These are phyloP conservation scores for Arctocebus calabarensis DNA, from an alignment of 2,797 vertebrate species.

Conservation along the genomic window DNA sequence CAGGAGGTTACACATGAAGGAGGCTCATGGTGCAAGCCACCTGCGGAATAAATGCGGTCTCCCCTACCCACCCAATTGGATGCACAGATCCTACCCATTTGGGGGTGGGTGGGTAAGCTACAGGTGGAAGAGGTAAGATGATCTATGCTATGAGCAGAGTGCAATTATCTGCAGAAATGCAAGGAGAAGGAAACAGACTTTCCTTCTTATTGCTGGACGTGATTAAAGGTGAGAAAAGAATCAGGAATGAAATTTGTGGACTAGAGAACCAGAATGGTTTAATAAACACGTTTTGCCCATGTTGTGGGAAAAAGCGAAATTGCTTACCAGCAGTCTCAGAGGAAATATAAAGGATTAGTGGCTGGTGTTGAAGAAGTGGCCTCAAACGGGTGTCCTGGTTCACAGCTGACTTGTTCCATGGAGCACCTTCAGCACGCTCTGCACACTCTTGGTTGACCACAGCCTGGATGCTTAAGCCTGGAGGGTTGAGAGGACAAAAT, in stretches of 20 bases:
- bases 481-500: neutral
- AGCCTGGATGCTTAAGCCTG: neutral
- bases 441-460: neutral
- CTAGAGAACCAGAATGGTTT: neutral
- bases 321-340: neutral
- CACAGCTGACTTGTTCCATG: rapidly evolving
- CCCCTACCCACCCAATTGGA: neutral
- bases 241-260: neutral
- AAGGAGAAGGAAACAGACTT: neutral
- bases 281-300: neutral
- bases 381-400: neutral
- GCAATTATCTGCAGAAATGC: neutral
- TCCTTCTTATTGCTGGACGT: neutral
- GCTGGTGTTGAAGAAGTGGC: neutral
- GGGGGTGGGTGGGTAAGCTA: neutral
- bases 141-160: neutral
- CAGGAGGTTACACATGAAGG: neutral
- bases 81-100: neutral
- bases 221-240: neutral
- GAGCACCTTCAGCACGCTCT: neutral
- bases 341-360: neutral
- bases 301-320: slow-evolving; percentile 24
- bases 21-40: neutral
- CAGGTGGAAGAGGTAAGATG: neutral
- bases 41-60: neutral